phyloP scores from a whole-genome alignment of 2,888 invertebrate genomes.

The Hemaris fuciformis region DNA sequence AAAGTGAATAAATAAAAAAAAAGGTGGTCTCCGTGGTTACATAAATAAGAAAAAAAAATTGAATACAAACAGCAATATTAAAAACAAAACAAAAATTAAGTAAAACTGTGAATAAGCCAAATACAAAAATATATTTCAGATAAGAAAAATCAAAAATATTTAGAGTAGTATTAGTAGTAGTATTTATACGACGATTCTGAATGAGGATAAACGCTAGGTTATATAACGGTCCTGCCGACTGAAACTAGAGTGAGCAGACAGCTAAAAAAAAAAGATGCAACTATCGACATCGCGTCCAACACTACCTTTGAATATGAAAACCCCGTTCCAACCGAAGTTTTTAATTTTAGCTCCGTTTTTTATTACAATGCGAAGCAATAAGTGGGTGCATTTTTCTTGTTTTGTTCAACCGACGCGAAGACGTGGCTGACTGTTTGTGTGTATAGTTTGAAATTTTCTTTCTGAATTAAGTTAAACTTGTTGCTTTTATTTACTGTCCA shows the following conservation, averaged over 20 bases:
- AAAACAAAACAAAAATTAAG: too few species aligned
- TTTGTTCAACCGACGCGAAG: constrained; percentile 12
- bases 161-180: too few species aligned
- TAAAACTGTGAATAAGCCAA: too few species aligned
- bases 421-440: background rate
- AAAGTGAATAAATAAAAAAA: too few species aligned
- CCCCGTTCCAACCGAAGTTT: constrained; percentile 20
- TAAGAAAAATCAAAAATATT: too few species aligned
- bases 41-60: too few species aligned
- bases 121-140: too few species aligned
- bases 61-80: too few species aligned
- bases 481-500: background rate
- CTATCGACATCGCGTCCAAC: background rate
- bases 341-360: constrained; percentile 25
- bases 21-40: too few species aligned
- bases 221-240: too few species aligned
- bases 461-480: background rate
- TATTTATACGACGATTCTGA: too few species aligned
- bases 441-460: constrained; percentile 1
- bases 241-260: background rate
- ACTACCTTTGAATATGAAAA: constrained; percentile 17
- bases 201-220: too few species aligned
- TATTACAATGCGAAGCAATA: constrained; percentile 24
- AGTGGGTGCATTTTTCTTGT: constrained; percentile 15
- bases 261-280: background rate